A percentile compares a stretch with the other conserved stretches of the same genome.
phyloP scores from a whole-genome alignment of 2,113 vertebrate species.

The Dendropsophus ebraccatus region DNA sequence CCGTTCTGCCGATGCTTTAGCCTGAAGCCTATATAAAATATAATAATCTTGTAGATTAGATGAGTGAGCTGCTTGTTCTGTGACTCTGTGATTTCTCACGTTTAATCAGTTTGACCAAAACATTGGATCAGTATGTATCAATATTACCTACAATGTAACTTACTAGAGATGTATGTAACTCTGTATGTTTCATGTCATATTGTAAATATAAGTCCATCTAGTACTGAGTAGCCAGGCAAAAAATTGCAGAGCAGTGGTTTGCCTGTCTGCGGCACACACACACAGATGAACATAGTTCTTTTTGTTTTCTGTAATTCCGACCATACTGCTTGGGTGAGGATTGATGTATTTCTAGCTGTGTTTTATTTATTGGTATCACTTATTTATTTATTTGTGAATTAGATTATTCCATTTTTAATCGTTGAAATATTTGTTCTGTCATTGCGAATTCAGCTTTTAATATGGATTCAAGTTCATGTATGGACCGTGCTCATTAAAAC shows the following conservation, averaged over 20 bases:
- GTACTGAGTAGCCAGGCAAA: neutral
- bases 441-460: slow-evolving; percentile 12
- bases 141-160: neutral
- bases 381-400: slow-evolving; percentile 15
- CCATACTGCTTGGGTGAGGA: neutral
- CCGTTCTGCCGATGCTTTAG: neutral
- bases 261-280: too few species aligned
- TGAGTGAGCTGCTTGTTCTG: slow-evolving; percentile 19
- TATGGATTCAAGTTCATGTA: slow-evolving; percentile 39
- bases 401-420: slow-evolving; percentile 19
- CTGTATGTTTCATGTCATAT: neutral
- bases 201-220: slow-evolving; percentile 12
- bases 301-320: neutral
- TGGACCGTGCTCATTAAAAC: slow-evolving; percentile 29
- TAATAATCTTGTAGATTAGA: neutral
- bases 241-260: neutral
- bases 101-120: neutral
- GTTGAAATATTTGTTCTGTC: slow-evolving; percentile 13
- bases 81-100: slow-evolving; percentile 18
- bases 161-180: neutral
- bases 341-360: slow-evolving; percentile 8
- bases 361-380: slow-evolving; percentile 23
- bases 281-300: neutral
- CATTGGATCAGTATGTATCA: neutral
- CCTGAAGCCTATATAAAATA: neutral